A percentile compares a stretch with the other conserved stretches of the same genome.
These are phyloP conservation scores for Esperia sulphurella DNA, from an alignment of 2,888 invertebrate species.

Conservation along the genomic window DNA sequence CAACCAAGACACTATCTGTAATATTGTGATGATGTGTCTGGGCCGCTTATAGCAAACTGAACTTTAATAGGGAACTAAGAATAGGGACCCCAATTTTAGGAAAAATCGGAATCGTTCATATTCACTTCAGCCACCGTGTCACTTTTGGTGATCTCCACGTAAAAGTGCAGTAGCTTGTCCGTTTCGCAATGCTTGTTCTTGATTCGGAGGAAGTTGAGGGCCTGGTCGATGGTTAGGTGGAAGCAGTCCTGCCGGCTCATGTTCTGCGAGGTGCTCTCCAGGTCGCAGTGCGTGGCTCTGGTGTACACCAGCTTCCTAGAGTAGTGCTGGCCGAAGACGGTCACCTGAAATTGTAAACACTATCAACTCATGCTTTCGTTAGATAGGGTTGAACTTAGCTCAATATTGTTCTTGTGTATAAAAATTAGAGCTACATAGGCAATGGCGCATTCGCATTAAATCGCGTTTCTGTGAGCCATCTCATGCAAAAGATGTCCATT, in stretches of 20 bases:
- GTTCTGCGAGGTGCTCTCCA: conserved; percentile 52
- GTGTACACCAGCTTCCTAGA: conserved; percentile 48
- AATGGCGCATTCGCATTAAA: too few relatives aligned
- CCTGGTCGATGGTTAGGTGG: conserved; percentile 60
- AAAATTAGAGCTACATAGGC: too few relatives aligned
- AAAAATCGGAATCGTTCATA: conserved; percentile 14
- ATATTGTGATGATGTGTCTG: too few relatives aligned
- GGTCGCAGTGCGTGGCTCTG: conserved; percentile 61
- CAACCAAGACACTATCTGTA: too few relatives aligned
- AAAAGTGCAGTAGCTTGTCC: conserved; percentile 44
- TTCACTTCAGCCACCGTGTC: conserved; percentile 5
- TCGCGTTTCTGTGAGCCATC: too few relatives aligned
- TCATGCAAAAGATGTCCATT: too few relatives aligned
- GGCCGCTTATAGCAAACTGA: too few relatives aligned
- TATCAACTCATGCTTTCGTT: too few relatives aligned
- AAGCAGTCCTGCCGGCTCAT: conserved; percentile 63
- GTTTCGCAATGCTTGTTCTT: conserved; percentile 52
- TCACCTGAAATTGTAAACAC: conserved; percentile 34
- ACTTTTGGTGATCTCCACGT: conserved; percentile 21
- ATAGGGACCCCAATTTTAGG: conserved; percentile 13
- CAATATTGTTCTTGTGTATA: too few relatives aligned
- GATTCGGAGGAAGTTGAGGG: conserved; percentile 54
- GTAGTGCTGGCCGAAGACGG: conserved; percentile 49
- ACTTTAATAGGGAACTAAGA: too few relatives aligned
- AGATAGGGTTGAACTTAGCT: too few relatives aligned